These are phyloP conservation scores for Crotalus helleri DNA, from an alignment of 2,113 vertebrate species.

Conservation along the genomic window DNA sequence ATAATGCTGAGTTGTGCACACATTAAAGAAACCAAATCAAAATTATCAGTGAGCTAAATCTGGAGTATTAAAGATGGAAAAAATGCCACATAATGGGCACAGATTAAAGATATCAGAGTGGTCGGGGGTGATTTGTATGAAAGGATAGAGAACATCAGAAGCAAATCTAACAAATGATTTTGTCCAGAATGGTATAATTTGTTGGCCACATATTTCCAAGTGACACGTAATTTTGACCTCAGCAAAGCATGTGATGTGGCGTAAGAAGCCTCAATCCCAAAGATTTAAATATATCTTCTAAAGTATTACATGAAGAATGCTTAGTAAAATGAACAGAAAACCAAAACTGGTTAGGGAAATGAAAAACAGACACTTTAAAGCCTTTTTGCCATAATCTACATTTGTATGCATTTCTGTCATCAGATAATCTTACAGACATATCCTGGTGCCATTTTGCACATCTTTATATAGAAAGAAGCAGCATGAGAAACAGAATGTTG, in stretches of 20 bases:
- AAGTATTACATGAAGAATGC: background rate
- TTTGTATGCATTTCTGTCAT: background rate
- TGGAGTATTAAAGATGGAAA: background rate
- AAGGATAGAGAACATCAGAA: constrained; percentile 12
- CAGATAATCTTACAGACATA: background rate
- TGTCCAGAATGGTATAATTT: constrained; percentile 6
- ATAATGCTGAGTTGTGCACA: background rate
- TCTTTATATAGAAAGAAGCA: background rate
- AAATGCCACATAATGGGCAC: constrained; percentile 3
- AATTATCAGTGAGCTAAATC: background rate
- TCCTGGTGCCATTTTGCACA: background rate
- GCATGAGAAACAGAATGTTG: no score
- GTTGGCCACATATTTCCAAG: background rate
- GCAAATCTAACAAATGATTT: background rate
- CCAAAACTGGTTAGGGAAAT: background rate
- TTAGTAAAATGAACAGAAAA: constrained; percentile 5
- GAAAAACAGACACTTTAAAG: background rate
- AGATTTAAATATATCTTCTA: background rate
- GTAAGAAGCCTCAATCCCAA: background rate
- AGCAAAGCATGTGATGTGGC: constrained; percentile 12
- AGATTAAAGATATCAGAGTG: constrained; percentile 8
- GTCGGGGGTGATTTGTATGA: background rate
- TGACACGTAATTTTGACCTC: background rate
- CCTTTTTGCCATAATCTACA: background rate
- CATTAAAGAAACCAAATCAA: background rate